phyloP scores from a whole-genome alignment of 1,140 invertebrate genomes.

The Drosophila virilis region DNA sequence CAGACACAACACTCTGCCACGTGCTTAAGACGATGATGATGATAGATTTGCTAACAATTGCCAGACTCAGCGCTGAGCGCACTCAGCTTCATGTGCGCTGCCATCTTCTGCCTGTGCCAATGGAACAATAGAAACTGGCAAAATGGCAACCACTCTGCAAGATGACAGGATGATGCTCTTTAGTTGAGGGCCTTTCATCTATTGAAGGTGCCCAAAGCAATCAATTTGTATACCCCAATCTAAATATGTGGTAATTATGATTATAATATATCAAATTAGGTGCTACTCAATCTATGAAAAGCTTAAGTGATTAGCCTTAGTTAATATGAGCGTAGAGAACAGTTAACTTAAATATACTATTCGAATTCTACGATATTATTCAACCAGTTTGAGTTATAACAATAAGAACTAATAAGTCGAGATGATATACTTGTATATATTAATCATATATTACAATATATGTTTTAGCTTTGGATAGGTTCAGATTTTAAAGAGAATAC shows the following conservation, averaged over 20 bases:
- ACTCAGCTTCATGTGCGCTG: slow-evolving; percentile 24
- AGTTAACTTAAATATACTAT: no score
- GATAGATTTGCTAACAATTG: slow-evolving; percentile 81
- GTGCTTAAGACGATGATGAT: slow-evolving; percentile 79
- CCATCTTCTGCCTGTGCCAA: slow-evolving; percentile 13
- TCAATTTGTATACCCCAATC: background rate
- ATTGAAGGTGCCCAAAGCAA: background rate
- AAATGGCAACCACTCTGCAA: slow-evolving; percentile 23
- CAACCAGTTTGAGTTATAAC: no score
- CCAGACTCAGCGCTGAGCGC: slow-evolving; percentile 49
- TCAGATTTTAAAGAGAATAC: no score
- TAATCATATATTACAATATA: no score
- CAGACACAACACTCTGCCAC: slow-evolving; percentile 47
- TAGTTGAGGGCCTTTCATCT: slow-evolving; percentile 1
- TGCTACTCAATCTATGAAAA: background rate
- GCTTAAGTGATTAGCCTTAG: background rate
- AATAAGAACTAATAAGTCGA: no score
- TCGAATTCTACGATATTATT: no score
- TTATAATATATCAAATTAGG: slow-evolving; percentile 24
- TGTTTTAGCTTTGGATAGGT: no score
- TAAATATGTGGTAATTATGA: slow-evolving; percentile 4
- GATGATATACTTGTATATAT: no score
- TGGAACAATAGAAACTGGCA: slow-evolving; percentile 23
- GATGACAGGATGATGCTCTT: slow-evolving; percentile 42
- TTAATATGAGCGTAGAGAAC: no score